Base-by-base conservation (phyloP, 2,888 invertebrate genomes). In the Himalopsyche japonica region DNA sequence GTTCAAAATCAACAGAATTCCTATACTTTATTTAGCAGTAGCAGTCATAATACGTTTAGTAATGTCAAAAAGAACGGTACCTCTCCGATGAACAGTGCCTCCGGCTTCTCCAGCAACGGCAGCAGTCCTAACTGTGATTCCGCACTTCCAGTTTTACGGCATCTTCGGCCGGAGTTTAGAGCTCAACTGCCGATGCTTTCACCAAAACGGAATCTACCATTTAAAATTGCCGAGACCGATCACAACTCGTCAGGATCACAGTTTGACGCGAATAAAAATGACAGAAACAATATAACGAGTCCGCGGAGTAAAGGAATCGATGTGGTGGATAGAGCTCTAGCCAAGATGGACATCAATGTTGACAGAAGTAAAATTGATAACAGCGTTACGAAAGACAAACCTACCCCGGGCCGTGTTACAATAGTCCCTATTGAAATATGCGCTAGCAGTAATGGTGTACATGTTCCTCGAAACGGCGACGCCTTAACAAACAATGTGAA, bases 101-200 rank as follows among this genome's bases (percentile, higher is more conserved):
- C 85, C 82, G 24, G 87, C 84, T 18, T 48, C 32, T 76, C 64
- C 34, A 57, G 78, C 32, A 88, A 88, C 82, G 86, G 81, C 37
- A 88, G 88, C 76, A 88, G 88, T 57, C 87, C 86, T 43, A 87
- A 87, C 79, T 88, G 89, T 1, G 92, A 91, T 82, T 89, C 93
- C 18, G 90, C 93, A 83, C 91, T 97, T 86, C 97, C 97, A 1
- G 97, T 97, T 18, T 90, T 97, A 86, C 93, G 97, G 90, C 97
- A 97, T 90, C 91, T 97, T 86, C 93, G 97, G 89, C 96, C 97
- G 0, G 97, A 97, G 89, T 97, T 97, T 89, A 92, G 97, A 30
- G 97, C 97, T 0, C 97, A 97, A 89, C 90, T 97, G 87, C 95
- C 96, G 0, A 94, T 95, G 27, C 90, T 94, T 47, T 94, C 94